Evolutionary conservation across 2,888 invertebrate genomes (phyloP).

Genomic region (Platerodrilus igneus): DNA sequence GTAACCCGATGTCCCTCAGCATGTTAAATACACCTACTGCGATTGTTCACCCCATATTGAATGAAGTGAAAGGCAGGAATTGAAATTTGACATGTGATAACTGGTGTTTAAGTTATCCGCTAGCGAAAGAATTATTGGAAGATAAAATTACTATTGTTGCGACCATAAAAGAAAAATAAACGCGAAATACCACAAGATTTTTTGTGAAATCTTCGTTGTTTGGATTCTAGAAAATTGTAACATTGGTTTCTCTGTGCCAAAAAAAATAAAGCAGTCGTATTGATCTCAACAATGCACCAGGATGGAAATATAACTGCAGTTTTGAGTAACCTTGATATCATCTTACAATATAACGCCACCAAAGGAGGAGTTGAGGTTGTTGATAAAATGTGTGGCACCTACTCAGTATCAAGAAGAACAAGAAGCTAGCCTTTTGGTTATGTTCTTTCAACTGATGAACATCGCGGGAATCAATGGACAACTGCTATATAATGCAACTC

Average conservation of each 20-base stretch:
- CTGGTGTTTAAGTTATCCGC: conserved; percentile 29
- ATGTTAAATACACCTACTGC: conserved; percentile 17
- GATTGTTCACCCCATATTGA: conserved; percentile 20
- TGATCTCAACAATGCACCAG: conserved; percentile 22
- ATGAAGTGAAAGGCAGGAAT: conserved; percentile 15
- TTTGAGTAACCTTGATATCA: conserved; percentile 23
- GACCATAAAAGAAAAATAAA: conserved; percentile 33
- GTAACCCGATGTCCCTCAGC: conserved; percentile 23
- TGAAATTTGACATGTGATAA: conserved; percentile 28
- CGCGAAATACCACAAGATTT: conserved; percentile 34
- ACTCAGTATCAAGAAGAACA: conserved; percentile 27
- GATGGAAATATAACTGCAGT: conserved; percentile 21
- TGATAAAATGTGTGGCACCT: conserved; percentile 30
- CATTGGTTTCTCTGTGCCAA: conserved; percentile 33
- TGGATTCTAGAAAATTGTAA: conserved; percentile 30
- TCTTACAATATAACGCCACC: conserved; percentile 18
- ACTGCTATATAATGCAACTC: conserved; percentile 2
- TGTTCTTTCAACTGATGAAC: conserved; percentile 29
- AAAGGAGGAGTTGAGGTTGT: conserved; percentile 33
- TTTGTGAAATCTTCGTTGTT: conserved; percentile 29
- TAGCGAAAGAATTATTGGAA: conserved; percentile 25
- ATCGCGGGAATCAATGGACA: conserved; percentile 28
- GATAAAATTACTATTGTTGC: conserved; percentile 29
- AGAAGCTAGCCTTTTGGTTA: conserved; percentile 28
- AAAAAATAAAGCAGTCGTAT: conserved; percentile 25